Base-by-base conservation (phyloP, 2,888 invertebrate species). In the Ephialtes manifestator region DNA sequence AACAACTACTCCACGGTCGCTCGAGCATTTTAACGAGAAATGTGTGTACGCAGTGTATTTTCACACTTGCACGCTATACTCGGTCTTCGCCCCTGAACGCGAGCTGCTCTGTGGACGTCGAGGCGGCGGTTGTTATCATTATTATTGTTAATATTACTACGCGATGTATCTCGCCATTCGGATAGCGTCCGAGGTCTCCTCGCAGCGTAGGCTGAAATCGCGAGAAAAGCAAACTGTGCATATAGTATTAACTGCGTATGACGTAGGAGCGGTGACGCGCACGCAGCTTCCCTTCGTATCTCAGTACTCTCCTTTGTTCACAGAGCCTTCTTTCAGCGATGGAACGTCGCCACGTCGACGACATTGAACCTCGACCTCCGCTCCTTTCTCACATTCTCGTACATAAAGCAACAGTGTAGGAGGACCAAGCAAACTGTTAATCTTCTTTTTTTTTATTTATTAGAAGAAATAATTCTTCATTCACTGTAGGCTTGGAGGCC, bases 31-130 rank as follows among this genome's bases (percentile, higher is more conserved):
- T 68, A 58, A 76, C 71, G 67, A 65, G 24, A 81, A 43, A 81
- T 72, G 48, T 31, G 48, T 31, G 43, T 28, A 51, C 28, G 43
- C 67, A 20, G 46, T 18, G 46, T 55, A 46, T 46, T 53, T 53
- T 31, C 24, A 46, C 55, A 71, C 79, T 79, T 76, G 18, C 51
- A 39, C 70, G 20, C 70, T 39, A 11, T 55, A 43, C 51, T 20
- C 43, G 81, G 81, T 77, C 72, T 81, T 81, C 81, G 60, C 81
- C 71, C 72, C 80, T 71, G 70, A 53, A 51, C 72, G 81, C 60
- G 20, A 18, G 43, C 51, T 70, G 43, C 51, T 70, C 58, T 70
- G 24, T 70, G 53, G 48, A 82, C 77, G 39, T 28, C 76, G n/a
- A 48, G 65, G 35, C 58, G 71, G 24, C 24, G 24, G 24, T 2